Evolutionary conservation across 2,113 vertebrate species (phyloP), one percentile per base, ranked within the genome.

Genomic region (Megaceryle torquata): DNA sequence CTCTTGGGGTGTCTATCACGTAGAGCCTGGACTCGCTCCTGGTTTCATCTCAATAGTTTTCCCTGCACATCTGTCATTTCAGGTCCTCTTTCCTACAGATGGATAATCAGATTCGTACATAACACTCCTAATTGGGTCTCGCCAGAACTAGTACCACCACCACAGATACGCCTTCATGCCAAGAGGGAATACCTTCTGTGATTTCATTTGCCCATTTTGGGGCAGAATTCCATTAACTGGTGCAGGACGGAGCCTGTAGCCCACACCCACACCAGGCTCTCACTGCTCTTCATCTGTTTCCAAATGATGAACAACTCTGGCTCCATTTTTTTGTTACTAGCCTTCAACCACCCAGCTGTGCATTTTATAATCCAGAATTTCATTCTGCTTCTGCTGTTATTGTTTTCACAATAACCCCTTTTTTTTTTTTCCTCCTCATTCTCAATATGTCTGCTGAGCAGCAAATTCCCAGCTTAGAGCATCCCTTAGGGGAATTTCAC

Each of bases 201-300:
- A 84, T 84, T 91, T 28, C 65, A 68, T 69, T 92, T 60, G 63
- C 67, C 48, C 44, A 6, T 63, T 94, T 69, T 4, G 22, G 91
- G 89, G 61, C 44, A 91, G 53, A 93, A 96, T 89, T 48, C 28
- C 88, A 82, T 95, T 87, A 94, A 94, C 8, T 24, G 86, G 56
- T 5, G 53, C 91, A 75, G 72, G 86, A 81, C 76, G 1, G 24
- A 95, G 91, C 43, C 86, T 13, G 65, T 65, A 82, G 74, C 48
- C 69, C 70, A 11, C 86, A 46, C 76, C 82, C 85, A 91, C 91
- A 35, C 70, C 33, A 20, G 82, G 91, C 56, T 95, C 54, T 82
- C 31, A 26, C 82, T 90, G 94, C 93, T 95, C 91, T 61, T 93
- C 93, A 93, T 84, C 94, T 97, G 94, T 44, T 95, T 71, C 83